Evolutionary conservation across 1,140 invertebrate genomes (phyloP), one percentile per base, ranked within the genome.

Genomic region (Musca domestica): DNA sequence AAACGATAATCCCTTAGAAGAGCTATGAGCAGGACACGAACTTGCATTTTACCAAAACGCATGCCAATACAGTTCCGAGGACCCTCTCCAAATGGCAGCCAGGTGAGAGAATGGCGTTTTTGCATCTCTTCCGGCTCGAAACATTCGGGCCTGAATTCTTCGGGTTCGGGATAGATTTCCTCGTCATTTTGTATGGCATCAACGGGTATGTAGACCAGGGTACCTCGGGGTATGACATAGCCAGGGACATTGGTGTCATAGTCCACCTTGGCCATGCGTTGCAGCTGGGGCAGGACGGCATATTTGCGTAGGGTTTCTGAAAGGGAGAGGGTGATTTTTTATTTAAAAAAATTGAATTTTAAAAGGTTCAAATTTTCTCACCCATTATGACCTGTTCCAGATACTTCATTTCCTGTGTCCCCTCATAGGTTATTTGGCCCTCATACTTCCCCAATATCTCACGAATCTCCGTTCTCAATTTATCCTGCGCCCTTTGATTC

Each of bases 71-170:
- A 68, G 47, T 79, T 76, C 0, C 77, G 58, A 0, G 77, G 77
- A 17, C 68, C 68, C 3, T 66, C 68, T 19, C 89, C 89, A 75
- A 92, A 93, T 1, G 91, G 87, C 47, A 92, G 73, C 74, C 86
- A 90, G 10, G 82, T 69, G 72, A 82, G 86, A 0, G 76, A 83
- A 61, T 82, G 83, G 46, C 87, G 80, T 9, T 74, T 72, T 17
- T 75, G 73, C 0, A 77, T 46, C 67, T 83, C 82, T 63, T 87
- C 83, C 0, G 82, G 9, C 72, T 78, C 19, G 66, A 88, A 89
- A 52, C 89, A 74, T 56, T 87, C 84, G 0, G 88, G 88, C 74
- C 87, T 82, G 69, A 87, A 90, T n/a, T 75, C 71, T 12, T 87
- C 82, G 0, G 88, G 87, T 20, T 88, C 75, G 0, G 85, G 83